Conservation (phyloP, 2,888 invertebrate species). For the Lasius platythorax region DNA sequence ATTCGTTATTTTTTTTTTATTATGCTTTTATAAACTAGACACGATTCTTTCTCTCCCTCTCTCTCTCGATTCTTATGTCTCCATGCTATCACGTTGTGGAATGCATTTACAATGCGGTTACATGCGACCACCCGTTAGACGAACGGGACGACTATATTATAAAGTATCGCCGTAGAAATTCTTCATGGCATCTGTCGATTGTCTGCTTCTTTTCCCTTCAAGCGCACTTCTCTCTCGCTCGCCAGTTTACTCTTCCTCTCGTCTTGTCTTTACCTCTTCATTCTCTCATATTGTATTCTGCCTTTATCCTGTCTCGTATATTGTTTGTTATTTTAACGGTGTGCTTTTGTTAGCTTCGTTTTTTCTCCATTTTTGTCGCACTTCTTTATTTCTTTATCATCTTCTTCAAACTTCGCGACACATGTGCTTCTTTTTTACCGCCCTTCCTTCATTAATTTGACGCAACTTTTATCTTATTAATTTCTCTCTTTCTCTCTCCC, state of each 20-base stretch:
- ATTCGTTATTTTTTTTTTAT: conserved; percentile 34
- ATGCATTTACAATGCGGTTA: conserved; percentile 7
- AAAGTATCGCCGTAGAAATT: conserved; percentile 38
- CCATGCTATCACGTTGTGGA: background rate
- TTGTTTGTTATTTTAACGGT: conserved; percentile 17
- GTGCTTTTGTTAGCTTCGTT: conserved; percentile 26
- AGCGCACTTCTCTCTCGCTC: conserved; percentile 14
- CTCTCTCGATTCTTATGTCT: background rate
- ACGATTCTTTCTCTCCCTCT: background rate
- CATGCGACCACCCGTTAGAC: conserved; percentile 62
- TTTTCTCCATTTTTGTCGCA: background rate
- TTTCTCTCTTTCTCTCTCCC: background rate
- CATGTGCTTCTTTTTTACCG: background rate
- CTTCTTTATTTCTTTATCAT: background rate
- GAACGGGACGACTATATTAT: conserved; percentile 57
- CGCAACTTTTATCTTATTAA: background rate
- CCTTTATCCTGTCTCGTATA: conserved; percentile 3
- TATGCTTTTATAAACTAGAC: background rate
- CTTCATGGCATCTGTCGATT: conserved; percentile 62
- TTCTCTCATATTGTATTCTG: conserved; percentile 2
- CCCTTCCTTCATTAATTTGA: background rate
- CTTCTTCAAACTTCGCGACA: conserved; percentile 3
- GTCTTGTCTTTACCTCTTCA: conserved; percentile 4
- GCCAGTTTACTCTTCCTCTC: conserved; percentile 38
- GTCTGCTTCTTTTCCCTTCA: conserved; percentile 18